Percentiles rank a stretch among this genome's conserved stretches.
Evolutionary conservation across 2,797 vertebrate species (phyloP).

Genomic region (Siniperca undulata): DNA sequence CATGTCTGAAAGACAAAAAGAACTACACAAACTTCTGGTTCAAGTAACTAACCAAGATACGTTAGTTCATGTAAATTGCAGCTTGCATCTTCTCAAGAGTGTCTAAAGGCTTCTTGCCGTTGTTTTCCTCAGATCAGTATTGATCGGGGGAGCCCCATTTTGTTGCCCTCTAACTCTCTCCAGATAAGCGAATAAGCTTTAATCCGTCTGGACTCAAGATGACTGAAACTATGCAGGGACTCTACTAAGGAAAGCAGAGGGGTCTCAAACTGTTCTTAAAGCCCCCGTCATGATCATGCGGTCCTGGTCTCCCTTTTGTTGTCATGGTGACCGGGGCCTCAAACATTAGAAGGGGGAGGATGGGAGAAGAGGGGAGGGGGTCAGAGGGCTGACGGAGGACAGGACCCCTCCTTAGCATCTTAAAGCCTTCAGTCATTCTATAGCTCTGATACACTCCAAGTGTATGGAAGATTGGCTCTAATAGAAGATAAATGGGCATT

Average conservation of each 20-base stretch:
- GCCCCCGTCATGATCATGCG: constrained; percentile 48
- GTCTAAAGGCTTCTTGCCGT: background rate
- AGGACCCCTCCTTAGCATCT: constrained; percentile 67
- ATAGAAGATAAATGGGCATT: constrained; percentile 44
- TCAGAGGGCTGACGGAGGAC: constrained; percentile 68
- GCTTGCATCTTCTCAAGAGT: background rate
- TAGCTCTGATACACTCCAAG: constrained; percentile 25
- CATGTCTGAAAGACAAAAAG: background rate
- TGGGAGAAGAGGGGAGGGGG: constrained; percentile 26
- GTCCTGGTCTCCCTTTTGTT: constrained; percentile 65
- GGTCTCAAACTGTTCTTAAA: constrained; percentile 49
- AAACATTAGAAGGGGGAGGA: constrained; percentile 35
- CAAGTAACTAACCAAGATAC: background rate
- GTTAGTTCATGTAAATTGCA: background rate
- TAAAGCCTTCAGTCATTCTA: constrained; percentile 50
- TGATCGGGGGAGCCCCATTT: constrained; percentile 18
- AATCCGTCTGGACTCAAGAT: constrained; percentile 54
- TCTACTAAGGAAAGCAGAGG: constrained; percentile 25
- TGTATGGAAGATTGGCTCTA: too few species aligned
- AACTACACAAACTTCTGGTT: background rate
- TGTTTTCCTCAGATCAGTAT: constrained; percentile 27
- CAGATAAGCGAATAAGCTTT: constrained; percentile 52
- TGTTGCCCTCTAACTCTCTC: constrained; percentile 30
- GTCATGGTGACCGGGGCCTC: constrained; percentile 67
- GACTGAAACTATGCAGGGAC: constrained; percentile 58